Evolutionary conservation across 2,888 invertebrate genomes (phyloP), one percentile per base, ranked within the genome.

Genomic region (Chrysolina oricalcia): DNA sequence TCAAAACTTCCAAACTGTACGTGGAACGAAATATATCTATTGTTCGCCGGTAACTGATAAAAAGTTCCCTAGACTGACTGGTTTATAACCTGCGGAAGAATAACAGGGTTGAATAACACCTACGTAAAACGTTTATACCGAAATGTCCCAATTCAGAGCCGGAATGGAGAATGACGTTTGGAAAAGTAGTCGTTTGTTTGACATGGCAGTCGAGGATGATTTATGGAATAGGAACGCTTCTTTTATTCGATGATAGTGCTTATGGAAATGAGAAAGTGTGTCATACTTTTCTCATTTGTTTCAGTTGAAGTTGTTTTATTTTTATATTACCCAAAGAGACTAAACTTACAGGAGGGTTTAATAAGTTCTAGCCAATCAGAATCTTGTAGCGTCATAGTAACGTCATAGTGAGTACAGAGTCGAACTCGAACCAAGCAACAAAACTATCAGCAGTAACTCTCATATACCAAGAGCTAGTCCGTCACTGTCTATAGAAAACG

Each of bases 11-110:
- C 70, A 53, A 69, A 72, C 75, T 76, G 74, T 75, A 83, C 81
- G 75, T 80, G 82, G 80, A 79, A 78, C 77, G 72, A 75, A 77
- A 77, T 77, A 77, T 65, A 74, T 77, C 70, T 72, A 74, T 74
- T 77, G 77, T 70, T 72, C 50, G 72, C 63, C 74, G 67, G 70
- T 66, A 74, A 70, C 68, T 70, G 77, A 77, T 77, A 77, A 77
- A 77, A 77, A 77, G 67, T 72, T 67, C 53, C 67, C 67, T 68
- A 74, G 77, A 72, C 74, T 77, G 70, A 74, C 74, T 74, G 72
- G 74, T 77, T 77, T 77, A 77, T 72, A 77, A 77, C 77, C 72
- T 72, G 69, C 62, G 63, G 68, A 27, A 63, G 53, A 77, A 77
- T 74, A 74, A 72, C 77, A 77, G 77, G 70, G 77, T 77, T 77